Percentiles rank a stretch among this genome's conserved stretches.
Evolutionary conservation across 2,797 vertebrate species (phyloP).

Genomic region (Agapornis canus): DNA sequence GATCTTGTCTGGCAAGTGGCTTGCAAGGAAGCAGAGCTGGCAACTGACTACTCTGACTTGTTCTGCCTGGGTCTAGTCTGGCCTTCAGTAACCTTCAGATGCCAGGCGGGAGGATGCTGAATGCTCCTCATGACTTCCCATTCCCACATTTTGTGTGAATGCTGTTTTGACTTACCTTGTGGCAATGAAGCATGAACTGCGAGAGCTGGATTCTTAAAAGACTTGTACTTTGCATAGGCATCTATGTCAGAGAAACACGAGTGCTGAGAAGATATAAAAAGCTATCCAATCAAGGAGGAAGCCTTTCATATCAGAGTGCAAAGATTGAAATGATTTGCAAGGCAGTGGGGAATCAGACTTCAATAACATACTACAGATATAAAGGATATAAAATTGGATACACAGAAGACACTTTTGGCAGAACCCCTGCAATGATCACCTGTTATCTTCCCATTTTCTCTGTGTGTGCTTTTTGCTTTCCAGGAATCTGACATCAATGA

Average conservation of each 20-base stretch:
- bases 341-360: background rate
- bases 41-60: slow-evolving; percentile 9
- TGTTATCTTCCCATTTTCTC: background rate
- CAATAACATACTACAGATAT: background rate
- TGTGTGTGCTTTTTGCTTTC: background rate
- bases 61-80: background rate
- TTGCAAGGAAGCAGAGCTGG: background rate
- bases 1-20: background rate
- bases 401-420: background rate
- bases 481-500: background rate
- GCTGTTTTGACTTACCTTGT: slow-evolving; percentile 41
- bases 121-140: background rate
- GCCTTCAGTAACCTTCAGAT: background rate
- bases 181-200: slow-evolving; percentile 26
- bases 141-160: slow-evolving; percentile 26
- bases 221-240: slow-evolving; percentile 50
- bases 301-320: slow-evolving; percentile 38
- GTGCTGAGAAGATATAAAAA: slow-evolving; percentile 55
- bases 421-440: background rate
- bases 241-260: slow-evolving; percentile 14
- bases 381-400: background rate
- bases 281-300: slow-evolving; percentile 2
- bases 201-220: background rate
- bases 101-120: background rate
- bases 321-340: slow-evolving; percentile 47